phyloP scores from a whole-genome alignment of 2,888 invertebrate genomes.

The Drosophila monieri region DNA sequence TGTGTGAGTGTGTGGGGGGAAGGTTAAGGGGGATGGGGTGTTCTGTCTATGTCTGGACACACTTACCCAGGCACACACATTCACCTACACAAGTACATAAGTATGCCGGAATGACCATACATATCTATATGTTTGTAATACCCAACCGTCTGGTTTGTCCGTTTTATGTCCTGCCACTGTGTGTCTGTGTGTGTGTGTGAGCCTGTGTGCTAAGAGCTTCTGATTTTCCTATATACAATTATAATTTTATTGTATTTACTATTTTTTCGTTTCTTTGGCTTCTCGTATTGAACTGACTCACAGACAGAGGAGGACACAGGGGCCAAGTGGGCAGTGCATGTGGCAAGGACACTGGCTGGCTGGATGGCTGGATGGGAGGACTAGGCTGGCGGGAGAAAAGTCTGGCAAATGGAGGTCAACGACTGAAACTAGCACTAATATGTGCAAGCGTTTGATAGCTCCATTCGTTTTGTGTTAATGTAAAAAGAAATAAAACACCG shows the following conservation, averaged over 20 bases:
- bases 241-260: conserved; percentile 82
- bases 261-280: conserved; percentile 80
- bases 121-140: conserved; percentile 35
- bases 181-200: conserved; percentile 20
- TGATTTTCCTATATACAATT: conserved; percentile 77
- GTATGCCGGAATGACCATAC: conserved; percentile 31
- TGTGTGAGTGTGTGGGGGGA: conserved; percentile 40
- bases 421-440: conserved; percentile 78
- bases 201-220: conserved; percentile 54
- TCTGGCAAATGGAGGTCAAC: conserved; percentile 82
- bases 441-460: conserved; percentile 47
- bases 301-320: conserved; percentile 51
- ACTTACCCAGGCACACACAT: conserved; percentile 12
- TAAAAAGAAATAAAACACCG: conserved; percentile 64
- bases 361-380: conserved; percentile 1
- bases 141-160: conserved; percentile 39
- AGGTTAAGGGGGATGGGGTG: neutral
- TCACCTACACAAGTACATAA: conserved; percentile 28
- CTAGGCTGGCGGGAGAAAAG: conserved; percentile 30
- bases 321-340: conserved; percentile 26
- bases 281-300: conserved; percentile 73
- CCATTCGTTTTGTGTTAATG: conserved; percentile 62
- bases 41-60: conserved; percentile 56
- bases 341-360: conserved; percentile 35
- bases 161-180: conserved; percentile 4